These are phyloP conservation scores for Mesorhabditis spiculigera DNA, from an alignment of 2,888 invertebrate genomes.

Conservation along the genomic window DNA sequence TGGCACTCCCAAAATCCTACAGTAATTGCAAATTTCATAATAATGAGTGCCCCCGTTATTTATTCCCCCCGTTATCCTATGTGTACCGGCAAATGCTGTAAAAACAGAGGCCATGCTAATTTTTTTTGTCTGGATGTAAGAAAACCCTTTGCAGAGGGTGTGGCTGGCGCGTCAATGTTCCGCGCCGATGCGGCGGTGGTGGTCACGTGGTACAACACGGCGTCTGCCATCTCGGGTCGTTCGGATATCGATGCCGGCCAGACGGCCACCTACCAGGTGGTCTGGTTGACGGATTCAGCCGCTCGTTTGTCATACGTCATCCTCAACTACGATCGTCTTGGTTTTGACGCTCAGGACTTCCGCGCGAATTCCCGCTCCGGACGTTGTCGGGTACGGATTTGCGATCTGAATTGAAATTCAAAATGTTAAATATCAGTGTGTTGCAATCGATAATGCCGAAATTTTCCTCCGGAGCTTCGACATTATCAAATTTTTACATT, in stretches of 20 bases:
- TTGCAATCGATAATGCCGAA: too few relatives aligned
- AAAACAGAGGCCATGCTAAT: too few relatives aligned
- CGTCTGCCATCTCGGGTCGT: slow-evolving; percentile 61
- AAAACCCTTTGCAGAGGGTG: slow-evolving; percentile 71
- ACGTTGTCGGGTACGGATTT: slow-evolving; percentile 38
- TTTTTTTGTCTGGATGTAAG: too few relatives aligned
- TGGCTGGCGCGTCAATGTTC: slow-evolving; percentile 83
- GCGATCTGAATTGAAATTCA: too few relatives aligned
- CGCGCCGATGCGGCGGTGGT: slow-evolving; percentile 84
- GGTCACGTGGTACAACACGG: slow-evolving; percentile 92
- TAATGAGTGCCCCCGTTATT: too few relatives aligned
- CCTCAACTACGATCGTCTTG: slow-evolving; percentile 85
- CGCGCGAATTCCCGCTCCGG: slow-evolving; percentile 51
- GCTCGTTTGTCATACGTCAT: slow-evolving; percentile 90
- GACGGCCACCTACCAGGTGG: slow-evolving; percentile 87
- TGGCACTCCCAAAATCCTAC: too few relatives aligned
- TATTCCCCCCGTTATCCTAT: too few relatives aligned
- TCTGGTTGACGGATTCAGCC: slow-evolving; percentile 76
- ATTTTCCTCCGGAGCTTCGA: too few relatives aligned
- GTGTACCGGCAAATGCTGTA: too few relatives aligned
- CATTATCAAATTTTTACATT: too few relatives aligned
- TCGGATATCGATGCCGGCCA: slow-evolving; percentile 61
- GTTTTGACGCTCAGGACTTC: slow-evolving; percentile 74
- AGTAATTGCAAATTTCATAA: too few relatives aligned
- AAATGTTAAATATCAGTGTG: not conserved